A percentile compares a stretch with the other conserved stretches of the same genome.
These are phyloP conservation scores for Blera fallax DNA, from an alignment of 2,888 invertebrate species.

Conservation along the genomic window DNA sequence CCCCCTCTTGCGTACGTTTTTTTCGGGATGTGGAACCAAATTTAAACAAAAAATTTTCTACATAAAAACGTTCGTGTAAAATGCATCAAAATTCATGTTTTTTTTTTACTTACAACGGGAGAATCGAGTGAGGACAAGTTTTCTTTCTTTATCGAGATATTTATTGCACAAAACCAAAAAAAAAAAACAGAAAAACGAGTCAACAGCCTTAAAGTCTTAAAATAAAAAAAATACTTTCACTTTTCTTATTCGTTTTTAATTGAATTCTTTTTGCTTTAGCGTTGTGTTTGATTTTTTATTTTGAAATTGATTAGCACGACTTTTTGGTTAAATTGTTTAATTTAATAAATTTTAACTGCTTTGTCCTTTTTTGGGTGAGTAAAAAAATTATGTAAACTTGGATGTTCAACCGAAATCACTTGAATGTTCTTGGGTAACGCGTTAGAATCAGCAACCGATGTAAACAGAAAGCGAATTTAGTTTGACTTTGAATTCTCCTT, in stretches of 20 bases:
- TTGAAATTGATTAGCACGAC: not conserved
- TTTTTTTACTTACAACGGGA: not conserved
- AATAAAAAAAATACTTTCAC: slow-evolving; percentile 10
- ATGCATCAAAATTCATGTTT: too few species aligned
- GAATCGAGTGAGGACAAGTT: not conserved
- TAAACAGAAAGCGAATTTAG: slow-evolving; percentile 40
- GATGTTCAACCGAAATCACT: not conserved
- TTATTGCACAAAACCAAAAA: not conserved
- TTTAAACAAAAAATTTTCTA: not conserved
- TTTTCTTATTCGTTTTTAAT: not conserved
- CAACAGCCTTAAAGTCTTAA: slow-evolving; percentile 9
- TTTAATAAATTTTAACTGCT: not conserved
- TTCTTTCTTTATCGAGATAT: not conserved
- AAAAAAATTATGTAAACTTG: not conserved
- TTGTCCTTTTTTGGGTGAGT: not conserved
- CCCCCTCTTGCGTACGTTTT: too few species aligned
- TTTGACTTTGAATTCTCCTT: slow-evolving; percentile 59
- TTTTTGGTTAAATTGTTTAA: not conserved
- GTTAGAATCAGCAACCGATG: slow-evolving; percentile 11
- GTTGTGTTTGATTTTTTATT: not conserved
- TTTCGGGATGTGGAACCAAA: not conserved
- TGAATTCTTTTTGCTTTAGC: not conserved
- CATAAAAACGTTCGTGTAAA: not conserved
- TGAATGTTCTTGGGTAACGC: not conserved
- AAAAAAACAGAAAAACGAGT: slow-evolving; percentile 2